A percentile compares a stretch with the other conserved stretches of the same genome.
These are phyloP conservation scores for Piprites chloris DNA, from an alignment of 2,113 vertebrate species.

Conservation along the genomic window DNA sequence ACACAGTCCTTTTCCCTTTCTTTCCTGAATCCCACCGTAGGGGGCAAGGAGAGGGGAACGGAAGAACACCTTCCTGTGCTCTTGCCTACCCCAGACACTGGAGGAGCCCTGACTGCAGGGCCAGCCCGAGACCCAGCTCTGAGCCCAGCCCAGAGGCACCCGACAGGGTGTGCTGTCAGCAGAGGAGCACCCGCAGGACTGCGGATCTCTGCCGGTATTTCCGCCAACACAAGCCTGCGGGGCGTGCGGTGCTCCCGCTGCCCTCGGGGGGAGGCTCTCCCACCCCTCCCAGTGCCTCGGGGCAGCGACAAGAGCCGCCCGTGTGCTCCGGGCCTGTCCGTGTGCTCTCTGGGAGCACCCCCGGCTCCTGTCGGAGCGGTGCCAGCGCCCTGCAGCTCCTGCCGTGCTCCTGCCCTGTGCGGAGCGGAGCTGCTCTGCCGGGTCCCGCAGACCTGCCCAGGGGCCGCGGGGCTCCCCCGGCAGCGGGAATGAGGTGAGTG, in stretches of 20 bases:
- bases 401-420: neutral
- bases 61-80: neutral
- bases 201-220: neutral
- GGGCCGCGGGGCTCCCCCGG: neutral
- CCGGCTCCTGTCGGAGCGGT: neutral
- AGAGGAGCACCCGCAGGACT: neutral
- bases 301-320: neutral
- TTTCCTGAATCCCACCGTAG: neutral
- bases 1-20: neutral
- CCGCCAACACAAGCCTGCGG: too few species aligned
- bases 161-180: neutral
- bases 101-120: neutral
- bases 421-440: neutral
- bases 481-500: accelerated
- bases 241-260: too few species aligned
- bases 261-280: neutral
- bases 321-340: neutral
- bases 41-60: neutral
- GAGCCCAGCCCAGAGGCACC: neutral
- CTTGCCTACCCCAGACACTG: neutral
- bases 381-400: neutral
- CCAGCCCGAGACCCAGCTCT: neutral
- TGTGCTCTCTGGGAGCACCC: neutral
- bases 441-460: neutral
- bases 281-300: neutral